Evolutionary conservation across 2,113 vertebrate species (phyloP).

Genomic region (Anguilla rostrata): DNA sequence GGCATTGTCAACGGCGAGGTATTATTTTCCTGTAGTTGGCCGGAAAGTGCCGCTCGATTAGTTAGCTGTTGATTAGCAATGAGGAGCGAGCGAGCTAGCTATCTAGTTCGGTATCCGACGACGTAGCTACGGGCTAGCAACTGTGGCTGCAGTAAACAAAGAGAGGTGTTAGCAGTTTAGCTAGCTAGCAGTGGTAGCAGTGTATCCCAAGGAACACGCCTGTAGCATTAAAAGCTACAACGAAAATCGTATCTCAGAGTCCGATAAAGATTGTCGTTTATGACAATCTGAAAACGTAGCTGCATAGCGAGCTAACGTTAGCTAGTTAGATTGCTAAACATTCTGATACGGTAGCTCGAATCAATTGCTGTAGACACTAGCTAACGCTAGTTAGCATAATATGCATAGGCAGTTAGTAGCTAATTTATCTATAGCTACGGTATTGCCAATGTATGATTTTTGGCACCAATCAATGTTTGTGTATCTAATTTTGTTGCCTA

Average conservation of each 20-base stretch:
- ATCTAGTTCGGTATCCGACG: neutral
- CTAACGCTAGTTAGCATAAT: neutral
- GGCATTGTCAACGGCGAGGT: neutral
- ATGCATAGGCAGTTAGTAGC: neutral
- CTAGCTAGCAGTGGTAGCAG: neutral
- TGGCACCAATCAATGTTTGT: neutral
- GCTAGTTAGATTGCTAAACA: neutral
- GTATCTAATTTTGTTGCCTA: neutral
- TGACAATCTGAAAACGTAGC: neutral
- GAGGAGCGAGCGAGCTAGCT: neutral
- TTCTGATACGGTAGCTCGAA: neutral
- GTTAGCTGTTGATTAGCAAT: neutral
- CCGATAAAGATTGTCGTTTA: neutral
- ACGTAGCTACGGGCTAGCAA: neutral
- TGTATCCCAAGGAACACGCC: neutral
- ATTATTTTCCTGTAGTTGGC: neutral
- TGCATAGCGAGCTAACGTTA: neutral
- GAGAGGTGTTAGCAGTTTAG: neutral
- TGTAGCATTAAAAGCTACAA: neutral
- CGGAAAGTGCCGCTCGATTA: neutral
- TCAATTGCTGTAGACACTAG: neutral
- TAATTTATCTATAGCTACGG: neutral
- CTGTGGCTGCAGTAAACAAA: slow-evolving; percentile 1
- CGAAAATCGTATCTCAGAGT: neutral
- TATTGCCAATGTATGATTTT: neutral